These are phyloP conservation scores for Hozukius guyotensis DNA, from an alignment of 2,797 vertebrate genomes.

Conservation along the genomic window DNA sequence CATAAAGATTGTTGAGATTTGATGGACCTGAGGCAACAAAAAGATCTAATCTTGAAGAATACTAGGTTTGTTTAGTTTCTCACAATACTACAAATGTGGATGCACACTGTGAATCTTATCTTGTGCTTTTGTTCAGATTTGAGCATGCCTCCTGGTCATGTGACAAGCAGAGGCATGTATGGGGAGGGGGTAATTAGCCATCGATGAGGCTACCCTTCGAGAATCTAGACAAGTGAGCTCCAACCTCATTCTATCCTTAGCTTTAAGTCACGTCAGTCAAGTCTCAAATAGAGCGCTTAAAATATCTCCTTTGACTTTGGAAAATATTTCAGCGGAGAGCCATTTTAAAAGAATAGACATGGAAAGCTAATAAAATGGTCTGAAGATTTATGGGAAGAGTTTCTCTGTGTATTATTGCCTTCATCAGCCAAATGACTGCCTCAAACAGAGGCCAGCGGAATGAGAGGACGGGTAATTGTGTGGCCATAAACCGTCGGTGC, in stretches of 20 bases:
- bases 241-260: neutral
- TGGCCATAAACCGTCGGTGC: constrained; percentile 52
- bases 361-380: constrained; percentile 15
- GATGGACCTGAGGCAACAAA: neutral
- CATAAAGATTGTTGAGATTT: neutral
- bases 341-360: neutral
- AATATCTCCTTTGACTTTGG: neutral
- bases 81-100: neutral
- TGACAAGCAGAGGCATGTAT: constrained; percentile 25
- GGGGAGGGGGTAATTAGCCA: neutral
- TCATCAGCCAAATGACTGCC: constrained; percentile 59
- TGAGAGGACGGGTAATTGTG: constrained; percentile 46
- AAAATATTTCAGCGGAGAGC: neutral
- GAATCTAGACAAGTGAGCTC: constrained; percentile 5
- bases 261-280: neutral
- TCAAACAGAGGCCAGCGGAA: constrained; percentile 44
- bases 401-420: neutral
- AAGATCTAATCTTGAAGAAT: neutral
- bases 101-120: neutral
- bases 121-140: neutral
- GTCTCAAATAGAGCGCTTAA: neutral
- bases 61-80: neutral
- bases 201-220: neutral
- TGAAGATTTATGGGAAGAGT: neutral
- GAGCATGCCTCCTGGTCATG: constrained; percentile 11